Percentiles rank a stretch among this genome's conserved stretches.
These are phyloP conservation scores for Meghimatium bilineatum DNA, from an alignment of 2,888 invertebrate species.

Conservation along the genomic window DNA sequence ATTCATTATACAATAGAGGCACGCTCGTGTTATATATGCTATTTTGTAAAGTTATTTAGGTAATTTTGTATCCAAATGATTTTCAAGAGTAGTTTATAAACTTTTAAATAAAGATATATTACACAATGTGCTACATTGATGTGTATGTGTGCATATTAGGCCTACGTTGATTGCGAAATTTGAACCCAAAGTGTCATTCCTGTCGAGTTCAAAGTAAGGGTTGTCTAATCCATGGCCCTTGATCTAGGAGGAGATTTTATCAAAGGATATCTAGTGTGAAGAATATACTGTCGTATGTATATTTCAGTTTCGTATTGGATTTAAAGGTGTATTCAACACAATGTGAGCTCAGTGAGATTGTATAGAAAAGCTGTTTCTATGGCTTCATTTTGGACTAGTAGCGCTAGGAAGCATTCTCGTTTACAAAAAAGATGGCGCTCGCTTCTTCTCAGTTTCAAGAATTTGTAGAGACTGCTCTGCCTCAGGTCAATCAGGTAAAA, in stretches of 20 bases:
- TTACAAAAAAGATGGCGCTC: conserved; percentile 55
- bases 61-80: not conserved
- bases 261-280: conserved; percentile 25
- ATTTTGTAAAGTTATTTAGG: not conserved
- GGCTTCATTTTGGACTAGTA: conserved; percentile 49
- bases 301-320: conserved; percentile 16
- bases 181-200: not conserved
- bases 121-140: not conserved
- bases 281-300: conserved; percentile 23
- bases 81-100: not conserved
- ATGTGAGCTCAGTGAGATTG: conserved; percentile 43
- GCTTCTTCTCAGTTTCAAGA: conserved; percentile 56
- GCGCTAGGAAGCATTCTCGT: conserved; percentile 48
- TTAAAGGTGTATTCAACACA: conserved; percentile 16
- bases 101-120: not conserved
- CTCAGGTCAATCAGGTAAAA: conserved; percentile 58
- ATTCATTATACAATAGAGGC: not conserved
- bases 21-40: not conserved
- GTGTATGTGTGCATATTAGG: not conserved
- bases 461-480: conserved; percentile 57
- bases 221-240: conserved; percentile 55
- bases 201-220: conserved; percentile 48
- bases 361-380: conserved; percentile 43
- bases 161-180: conserved; percentile 12
- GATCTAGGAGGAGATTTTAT: conserved; percentile 29